Percentiles rank a stretch among this genome's conserved stretches.
phyloP scores from a whole-genome alignment of 1,140 invertebrate species.

The Centruroides sculpturatus region DNA sequence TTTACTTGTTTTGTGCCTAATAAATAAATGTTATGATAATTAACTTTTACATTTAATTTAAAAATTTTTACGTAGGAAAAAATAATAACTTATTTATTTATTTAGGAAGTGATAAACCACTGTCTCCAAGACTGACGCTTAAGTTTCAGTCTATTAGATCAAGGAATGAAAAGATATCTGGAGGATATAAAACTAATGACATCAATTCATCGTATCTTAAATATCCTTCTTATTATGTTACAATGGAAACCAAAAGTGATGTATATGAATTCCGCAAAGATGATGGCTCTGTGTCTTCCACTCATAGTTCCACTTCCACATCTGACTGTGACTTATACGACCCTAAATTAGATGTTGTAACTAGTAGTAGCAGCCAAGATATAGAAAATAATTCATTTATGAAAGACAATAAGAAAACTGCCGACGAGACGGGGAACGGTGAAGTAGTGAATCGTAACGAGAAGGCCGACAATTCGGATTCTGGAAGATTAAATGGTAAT shows the following conservation, averaged over 20 bases:
- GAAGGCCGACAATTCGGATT: slow-evolving; percentile 15
- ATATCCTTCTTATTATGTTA: slow-evolving; percentile 19
- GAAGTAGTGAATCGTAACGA: slow-evolving; percentile 27
- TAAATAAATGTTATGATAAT: no score
- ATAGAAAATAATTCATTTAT: not conserved
- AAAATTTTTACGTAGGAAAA: no score
- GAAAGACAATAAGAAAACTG: slow-evolving; percentile 14
- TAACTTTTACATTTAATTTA: no score
- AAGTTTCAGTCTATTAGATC: slow-evolving; percentile 39
- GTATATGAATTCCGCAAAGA: slow-evolving; percentile 9
- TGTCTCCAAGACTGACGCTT: slow-evolving; percentile 41
- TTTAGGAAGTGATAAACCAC: slow-evolving; percentile 29
- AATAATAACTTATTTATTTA: not conserved
- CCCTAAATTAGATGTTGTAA: slow-evolving; percentile 20
- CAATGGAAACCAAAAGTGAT: slow-evolving; percentile 18
- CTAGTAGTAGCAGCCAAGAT: slow-evolving; percentile 10
- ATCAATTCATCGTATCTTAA: slow-evolving; percentile 14
- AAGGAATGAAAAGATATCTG: slow-evolving; percentile 22
- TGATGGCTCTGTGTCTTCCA: slow-evolving; percentile 14
- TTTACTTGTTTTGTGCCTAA: no score
- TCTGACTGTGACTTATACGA: slow-evolving; percentile 1
- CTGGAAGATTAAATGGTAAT: slow-evolving; percentile 27
- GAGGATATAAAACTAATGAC: slow-evolving; percentile 6
- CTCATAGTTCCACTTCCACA: not conserved
- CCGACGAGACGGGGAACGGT: slow-evolving; percentile 36